phyloP scores from a whole-genome alignment of 2,113 vertebrate genomes.

The Diphyllodes magnificus region DNA sequence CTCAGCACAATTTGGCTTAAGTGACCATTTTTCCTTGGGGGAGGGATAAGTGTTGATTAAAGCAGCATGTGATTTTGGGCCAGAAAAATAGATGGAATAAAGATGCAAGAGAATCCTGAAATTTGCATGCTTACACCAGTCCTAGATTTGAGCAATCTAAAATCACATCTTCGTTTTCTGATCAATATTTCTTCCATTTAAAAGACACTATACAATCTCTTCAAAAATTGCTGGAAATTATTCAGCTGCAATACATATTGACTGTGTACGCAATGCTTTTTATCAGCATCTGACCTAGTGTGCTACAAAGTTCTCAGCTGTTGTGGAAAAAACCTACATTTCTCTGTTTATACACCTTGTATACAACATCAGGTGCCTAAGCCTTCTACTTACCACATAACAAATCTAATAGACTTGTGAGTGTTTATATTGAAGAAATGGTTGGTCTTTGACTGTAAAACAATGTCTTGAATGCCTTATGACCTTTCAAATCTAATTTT shows the following conservation, averaged over 20 bases:
- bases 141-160: background rate
- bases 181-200: background rate
- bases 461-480: background rate
- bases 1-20: background rate
- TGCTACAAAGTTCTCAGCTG: background rate
- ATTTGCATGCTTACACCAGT: background rate
- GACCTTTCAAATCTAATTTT: background rate
- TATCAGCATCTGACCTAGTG: background rate
- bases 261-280: background rate
- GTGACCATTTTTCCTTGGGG: background rate
- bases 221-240: background rate
- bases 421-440: background rate
- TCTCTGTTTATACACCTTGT: background rate
- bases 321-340: background rate
- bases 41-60: background rate
- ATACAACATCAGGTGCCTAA: background rate
- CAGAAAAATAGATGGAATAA: background rate
- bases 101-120: background rate
- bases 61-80: background rate
- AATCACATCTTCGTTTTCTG: background rate
- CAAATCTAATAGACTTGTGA: background rate
- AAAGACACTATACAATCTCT: background rate
- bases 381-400: background rate
- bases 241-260: background rate
- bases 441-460: background rate